phyloP scores from a whole-genome alignment of 2,888 invertebrate species.

The Tillus elongatus region DNA sequence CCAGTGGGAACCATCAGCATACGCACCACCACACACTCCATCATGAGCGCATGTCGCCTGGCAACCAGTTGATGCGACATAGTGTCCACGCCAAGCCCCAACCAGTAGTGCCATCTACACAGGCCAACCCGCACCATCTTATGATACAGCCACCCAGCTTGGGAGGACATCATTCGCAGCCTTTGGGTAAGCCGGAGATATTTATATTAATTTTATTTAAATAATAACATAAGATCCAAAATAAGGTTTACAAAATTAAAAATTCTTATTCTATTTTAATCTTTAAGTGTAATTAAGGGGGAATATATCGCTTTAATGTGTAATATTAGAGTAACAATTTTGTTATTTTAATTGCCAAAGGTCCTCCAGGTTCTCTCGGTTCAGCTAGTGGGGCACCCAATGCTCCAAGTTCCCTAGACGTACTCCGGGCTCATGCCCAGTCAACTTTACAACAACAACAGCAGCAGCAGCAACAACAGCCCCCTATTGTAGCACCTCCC shows the following conservation, averaged over 20 bases:
- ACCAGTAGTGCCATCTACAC: slow-evolving; percentile 28
- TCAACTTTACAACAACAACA: slow-evolving; percentile 35
- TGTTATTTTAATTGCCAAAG: too few species aligned
- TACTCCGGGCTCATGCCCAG: slow-evolving; percentile 59
- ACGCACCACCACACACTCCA: slow-evolving; percentile 63
- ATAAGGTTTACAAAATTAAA: too few species aligned
- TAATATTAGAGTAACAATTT: too few species aligned
- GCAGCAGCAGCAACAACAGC: slow-evolving; percentile 23
- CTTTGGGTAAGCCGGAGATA: slow-evolving; percentile 38
- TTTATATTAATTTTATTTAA: too few species aligned
- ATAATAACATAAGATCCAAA: too few species aligned
- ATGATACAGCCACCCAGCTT: slow-evolving; percentile 59
- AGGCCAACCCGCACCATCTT: slow-evolving; percentile 46
- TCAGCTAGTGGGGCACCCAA: too few species aligned
- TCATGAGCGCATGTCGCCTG: slow-evolving; percentile 56
- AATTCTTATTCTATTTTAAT: too few species aligned
- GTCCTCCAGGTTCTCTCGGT: slow-evolving; percentile 1
- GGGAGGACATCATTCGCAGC: slow-evolving; percentile 49
- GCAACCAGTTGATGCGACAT: slow-evolving; percentile 43
- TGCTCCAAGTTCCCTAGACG: slow-evolving; percentile 59
- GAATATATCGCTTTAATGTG: too few species aligned
- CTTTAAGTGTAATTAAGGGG: too few species aligned
- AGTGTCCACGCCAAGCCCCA: slow-evolving; percentile 43
- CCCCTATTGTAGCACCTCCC: slow-evolving; percentile 36
- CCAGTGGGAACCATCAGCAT: slow-evolving; percentile 43